Conservation (phyloP, 1,140 invertebrate species). For the Caenorhabditis remanei region DNA sequence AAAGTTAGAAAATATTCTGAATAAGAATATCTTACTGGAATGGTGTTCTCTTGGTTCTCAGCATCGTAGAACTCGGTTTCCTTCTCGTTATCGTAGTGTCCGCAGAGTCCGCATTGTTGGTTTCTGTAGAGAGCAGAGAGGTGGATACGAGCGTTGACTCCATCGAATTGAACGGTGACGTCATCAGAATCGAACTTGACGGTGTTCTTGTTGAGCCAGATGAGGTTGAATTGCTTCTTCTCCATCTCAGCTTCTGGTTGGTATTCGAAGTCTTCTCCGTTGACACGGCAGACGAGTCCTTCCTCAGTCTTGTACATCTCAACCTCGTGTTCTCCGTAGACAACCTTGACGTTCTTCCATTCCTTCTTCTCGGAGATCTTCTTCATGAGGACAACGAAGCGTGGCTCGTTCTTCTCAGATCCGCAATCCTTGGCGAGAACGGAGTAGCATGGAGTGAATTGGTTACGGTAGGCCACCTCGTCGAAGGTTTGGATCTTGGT, state of each 20-base stretch:
- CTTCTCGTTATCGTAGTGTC: constrained; percentile 64
- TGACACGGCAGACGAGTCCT: constrained; percentile 58
- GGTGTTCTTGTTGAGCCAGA: constrained; percentile 26
- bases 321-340: constrained; percentile 44
- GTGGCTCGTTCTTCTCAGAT: constrained; percentile 56
- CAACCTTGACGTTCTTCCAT: constrained; percentile 62
- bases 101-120: constrained; percentile 66
- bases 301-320: constrained; percentile 55
- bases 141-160: constrained; percentile 55
- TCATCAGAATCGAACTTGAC: constrained; percentile 54
- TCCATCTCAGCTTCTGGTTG: constrained; percentile 29
- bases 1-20: neutral
- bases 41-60: constrained; percentile 61
- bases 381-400: constrained; percentile 60
- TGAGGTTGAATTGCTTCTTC: constrained; percentile 44
- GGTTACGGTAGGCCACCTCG: constrained; percentile 58
- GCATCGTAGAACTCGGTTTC: constrained; percentile 60
- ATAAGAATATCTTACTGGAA: constrained; percentile 1
- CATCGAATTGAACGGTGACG: constrained; percentile 61
- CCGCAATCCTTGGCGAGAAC: constrained; percentile 64
- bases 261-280: constrained; percentile 58
- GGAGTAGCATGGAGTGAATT: constrained; percentile 60
- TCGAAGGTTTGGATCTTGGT: constrained; percentile 62
- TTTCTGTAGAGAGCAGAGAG: constrained; percentile 57
- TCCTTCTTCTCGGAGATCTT: constrained; percentile 57